These are phyloP conservation scores for Trinectes maculatus DNA, from an alignment of 2,113 vertebrate genomes.

Conservation along the genomic window DNA sequence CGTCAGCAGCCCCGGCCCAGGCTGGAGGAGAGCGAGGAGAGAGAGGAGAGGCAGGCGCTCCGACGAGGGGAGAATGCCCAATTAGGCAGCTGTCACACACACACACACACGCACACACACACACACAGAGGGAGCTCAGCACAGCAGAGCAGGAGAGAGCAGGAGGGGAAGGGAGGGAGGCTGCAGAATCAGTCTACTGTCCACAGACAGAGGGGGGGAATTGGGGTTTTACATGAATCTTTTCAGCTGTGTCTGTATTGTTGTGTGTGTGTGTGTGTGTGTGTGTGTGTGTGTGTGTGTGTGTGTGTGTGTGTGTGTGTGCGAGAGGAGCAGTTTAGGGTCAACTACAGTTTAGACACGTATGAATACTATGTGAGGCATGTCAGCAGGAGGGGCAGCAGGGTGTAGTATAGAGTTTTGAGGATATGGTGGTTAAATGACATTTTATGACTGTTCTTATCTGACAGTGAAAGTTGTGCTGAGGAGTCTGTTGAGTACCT, in stretches of 20 bases:
- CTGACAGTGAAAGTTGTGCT: constrained; percentile 3
- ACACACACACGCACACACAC: constrained; percentile 77
- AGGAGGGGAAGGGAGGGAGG: constrained; percentile 76
- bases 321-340: constrained; percentile 30
- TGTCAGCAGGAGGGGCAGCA: constrained; percentile 18
- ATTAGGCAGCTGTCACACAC: constrained; percentile 99
- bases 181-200: constrained; percentile 84
- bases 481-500: not conserved
- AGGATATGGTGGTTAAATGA: constrained; percentile 10
- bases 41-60: constrained; percentile 81
- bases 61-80: constrained; percentile 99
- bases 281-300: not conserved
- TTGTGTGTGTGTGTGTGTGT: constrained; percentile 41
- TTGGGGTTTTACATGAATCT: constrained; percentile 52
- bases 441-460: constrained; percentile 13
- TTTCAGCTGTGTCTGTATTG: constrained; percentile 72
- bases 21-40: constrained; percentile 84
- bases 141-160: constrained; percentile 47
- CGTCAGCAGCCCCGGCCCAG: constrained; percentile 94
- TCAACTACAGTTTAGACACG: constrained; percentile 64
- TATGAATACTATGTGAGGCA: constrained; percentile 43
- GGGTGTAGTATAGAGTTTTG: constrained; percentile 2
- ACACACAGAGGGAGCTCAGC: constrained; percentile 37
- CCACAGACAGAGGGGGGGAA: constrained; percentile 46
- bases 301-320: constrained; percentile 4